Base-by-base conservation (phyloP, 2,113 vertebrate genomes). In the Pseudorasbora parva region DNA sequence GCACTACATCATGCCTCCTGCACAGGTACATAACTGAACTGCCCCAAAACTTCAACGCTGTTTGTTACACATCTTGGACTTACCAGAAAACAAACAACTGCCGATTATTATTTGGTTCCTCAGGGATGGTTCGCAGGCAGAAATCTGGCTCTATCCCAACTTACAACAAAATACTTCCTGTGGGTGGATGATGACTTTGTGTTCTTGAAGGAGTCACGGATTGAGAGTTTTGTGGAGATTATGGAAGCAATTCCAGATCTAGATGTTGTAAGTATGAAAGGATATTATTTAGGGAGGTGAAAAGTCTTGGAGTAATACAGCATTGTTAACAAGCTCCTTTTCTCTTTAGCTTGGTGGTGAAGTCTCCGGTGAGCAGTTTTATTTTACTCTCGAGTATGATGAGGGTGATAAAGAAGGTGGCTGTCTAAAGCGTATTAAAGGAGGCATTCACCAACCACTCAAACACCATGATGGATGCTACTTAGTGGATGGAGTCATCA, bases 41-140 rank as follows among this genome's bases (percentile, higher is more conserved):
- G 9, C 27, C 8, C 11, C 17, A 9, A 21, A 27, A 8, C 23
- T 49, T 73, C 2, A 21, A 25, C 4, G 45, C n/a, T n/a, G n/a
- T n/a, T n/a, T n/a, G n/a, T n/a, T n/a, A n/a, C n/a, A n/a, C n/a
- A n/a, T n/a, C n/a, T n/a, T n/a, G n/a, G n/a, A n/a, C n/a, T n/a
- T n/a, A n/a, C n/a, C n/a, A n/a, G n/a, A n/a, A n/a, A n/a, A n/a
- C n/a, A n/a, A n/a, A n/a, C n/a, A n/a, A 72, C 27, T 54, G 60
- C 2, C 82, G 6, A 27, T 78, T 51, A 43, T 56, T 56, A 33
- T 86, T 71, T 47, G 21, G 7, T 56, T 47, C 43, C 21, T 1
- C 87, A 96, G 95, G 94, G 95, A 1, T 96, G 94, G 94, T 96
- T 96, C 87, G 94, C 94, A 11, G 95, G 95, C 8, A 93, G 94